phyloP scores from a whole-genome alignment of 1,140 invertebrate genomes.

The Lepidurus couesii region DNA sequence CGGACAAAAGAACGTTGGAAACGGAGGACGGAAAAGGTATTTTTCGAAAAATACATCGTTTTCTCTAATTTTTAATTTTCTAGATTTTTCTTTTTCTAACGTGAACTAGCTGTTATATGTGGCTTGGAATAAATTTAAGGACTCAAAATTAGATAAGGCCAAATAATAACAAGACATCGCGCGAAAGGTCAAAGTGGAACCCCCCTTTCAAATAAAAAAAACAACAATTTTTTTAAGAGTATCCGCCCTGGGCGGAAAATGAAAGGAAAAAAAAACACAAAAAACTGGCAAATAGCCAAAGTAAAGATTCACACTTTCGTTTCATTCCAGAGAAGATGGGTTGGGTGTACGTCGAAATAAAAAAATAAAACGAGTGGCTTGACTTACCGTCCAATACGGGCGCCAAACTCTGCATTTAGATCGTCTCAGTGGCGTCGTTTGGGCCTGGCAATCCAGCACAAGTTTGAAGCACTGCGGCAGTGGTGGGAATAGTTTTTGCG shows the following conservation, averaged over 20 bases:
- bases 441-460: not conserved
- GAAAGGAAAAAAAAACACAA: not conserved
- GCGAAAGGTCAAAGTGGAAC: not conserved
- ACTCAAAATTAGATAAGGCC: not conserved
- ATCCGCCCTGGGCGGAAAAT: not conserved
- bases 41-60: not conserved
- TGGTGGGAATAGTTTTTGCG: not conserved
- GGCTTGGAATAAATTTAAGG: not conserved
- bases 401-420: conserved; percentile 19
- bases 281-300: not conserved
- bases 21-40: not conserved
- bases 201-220: not conserved
- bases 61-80: not conserved
- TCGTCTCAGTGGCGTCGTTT: not conserved
- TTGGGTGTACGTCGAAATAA: not conserved
- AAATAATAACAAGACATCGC: not conserved
- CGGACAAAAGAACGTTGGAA: not conserved
- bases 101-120: not conserved
- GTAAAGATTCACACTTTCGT: not conserved
- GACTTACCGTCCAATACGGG: conserved; percentile 20
- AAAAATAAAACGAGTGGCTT: not conserved
- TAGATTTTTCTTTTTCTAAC: too few species aligned
- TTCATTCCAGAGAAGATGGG: not conserved
- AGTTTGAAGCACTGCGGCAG: not conserved
- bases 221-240: not conserved